Base-by-base conservation (phyloP, 2,888 invertebrate species). In the Temnothorax rugatulus region DNA sequence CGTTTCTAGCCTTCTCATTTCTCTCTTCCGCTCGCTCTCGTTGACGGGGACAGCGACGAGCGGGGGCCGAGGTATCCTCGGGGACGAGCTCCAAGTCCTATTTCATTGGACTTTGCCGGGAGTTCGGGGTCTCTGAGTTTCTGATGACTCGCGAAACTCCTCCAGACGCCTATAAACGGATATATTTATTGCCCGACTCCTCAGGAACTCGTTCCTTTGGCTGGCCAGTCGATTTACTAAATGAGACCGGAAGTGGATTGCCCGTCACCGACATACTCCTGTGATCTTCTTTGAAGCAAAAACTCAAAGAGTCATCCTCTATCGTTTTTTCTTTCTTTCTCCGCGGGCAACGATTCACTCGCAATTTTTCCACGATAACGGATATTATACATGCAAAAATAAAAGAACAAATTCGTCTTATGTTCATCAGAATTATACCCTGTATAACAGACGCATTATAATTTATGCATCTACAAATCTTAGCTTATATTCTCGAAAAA, bases 211-310 rank as follows among this genome's bases (percentile, higher is more conserved):
- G 82, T 83, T 83, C 83, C 81, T 79, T 71, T 63, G 79, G 68
- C 25, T 29, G 68, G 61, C 41, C 81, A 88, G 84, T 89, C 90
- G 90, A 89, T 89, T 90, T 89, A 88, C 82, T 89, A 90, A 90
- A 89, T 90, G 86, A 89, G 88, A 52, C 84, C 85, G 85, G 86
- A 88, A 89, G 89, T 90, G 89, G 90, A 89, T 89, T 90, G 86
- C 86, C 77, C 84, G 82, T 86, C 86, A 77, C 63, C 87, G 84
- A 75, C 81, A 64, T 81, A 87, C 86, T 89, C 84, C 21, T 81
- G 77, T 81, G 77, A 77, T 68, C 77, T 25, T 29, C 41, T 68
- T 77, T 44, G 44, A 77, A 68, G 47, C 41, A 41, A 54, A 38
- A 77, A n/a, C n/a, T 66, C 54, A 44, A 68, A 66, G 77, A 41